Conservation (phyloP, 2,888 invertebrate species). For the Proisotoma minuta region DNA sequence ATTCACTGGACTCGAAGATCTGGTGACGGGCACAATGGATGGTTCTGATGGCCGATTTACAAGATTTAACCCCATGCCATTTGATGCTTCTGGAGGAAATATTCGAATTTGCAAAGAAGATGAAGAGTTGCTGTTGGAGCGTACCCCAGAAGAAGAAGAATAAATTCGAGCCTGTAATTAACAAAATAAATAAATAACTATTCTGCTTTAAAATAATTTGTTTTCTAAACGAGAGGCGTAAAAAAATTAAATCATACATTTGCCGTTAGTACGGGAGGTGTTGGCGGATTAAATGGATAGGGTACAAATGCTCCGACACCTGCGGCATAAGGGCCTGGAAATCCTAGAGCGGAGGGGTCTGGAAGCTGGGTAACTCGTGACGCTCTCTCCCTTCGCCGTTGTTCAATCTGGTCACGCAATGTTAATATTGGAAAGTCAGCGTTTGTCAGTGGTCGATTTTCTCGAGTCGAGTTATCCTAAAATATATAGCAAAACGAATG, state of each 20-base stretch:
- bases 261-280: background rate
- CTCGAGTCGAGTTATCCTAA: no score
- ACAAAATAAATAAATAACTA: background rate
- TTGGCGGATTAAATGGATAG: no score
- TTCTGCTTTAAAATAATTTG: background rate
- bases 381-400: background rate
- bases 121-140: background rate
- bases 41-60: background rate
- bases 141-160: no score
- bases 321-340: no score
- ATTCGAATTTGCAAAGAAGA: conserved; percentile 8
- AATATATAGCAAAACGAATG: no score
- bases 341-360: background rate
- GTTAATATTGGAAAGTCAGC: conserved; percentile 29
- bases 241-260: background rate
- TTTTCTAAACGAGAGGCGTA: background rate
- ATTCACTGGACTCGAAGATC: conserved; percentile 2
- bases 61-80: background rate
- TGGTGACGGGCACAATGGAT: background rate
- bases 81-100: background rate
- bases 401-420: conserved; percentile 1
- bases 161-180: background rate
- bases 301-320: no score
- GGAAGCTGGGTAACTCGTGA: background rate
- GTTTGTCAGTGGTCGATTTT: conserved; percentile 15